Base-by-base conservation (phyloP, 2,888 invertebrate species). In the Muschampia plurimacula region DNA sequence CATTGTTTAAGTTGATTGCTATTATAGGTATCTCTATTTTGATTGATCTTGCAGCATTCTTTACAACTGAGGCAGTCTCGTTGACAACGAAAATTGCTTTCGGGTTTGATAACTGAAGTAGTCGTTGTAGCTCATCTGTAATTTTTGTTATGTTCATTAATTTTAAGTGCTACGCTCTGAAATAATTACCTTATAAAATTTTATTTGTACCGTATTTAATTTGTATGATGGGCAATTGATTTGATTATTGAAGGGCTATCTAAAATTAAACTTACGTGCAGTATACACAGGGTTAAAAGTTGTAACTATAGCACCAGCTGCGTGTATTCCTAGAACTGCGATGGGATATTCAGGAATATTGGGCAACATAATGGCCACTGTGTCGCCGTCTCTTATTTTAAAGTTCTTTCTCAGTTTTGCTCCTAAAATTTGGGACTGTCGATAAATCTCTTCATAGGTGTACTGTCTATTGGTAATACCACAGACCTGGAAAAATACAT, bases 231-330 rank as follows among this genome's bases (percentile, higher is more conserved):
- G 5, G 12, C 46, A 46, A 49, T 49, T n/a, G 6, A 52, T 15
- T 6, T 52, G 1, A 52, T 52, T n/a, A 49, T 22, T 10, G 22
- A 15, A 15, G 10, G 32, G 32, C 2, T 12, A 59, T 8, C 12
- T 5, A 32, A 64, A 73, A 72, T n/a, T 44, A 22, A 52, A 80
- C 83, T 83, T 79, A 94, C 94, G 88, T 74, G 89, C 80, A 9
- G 96, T 97, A 79, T 96, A 97, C 65, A 94, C 80, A 0, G 96
- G 96, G 90, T 96, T 97, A 1, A 96, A 89, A 0, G 96, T 95
- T 1, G 96, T 96, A 6, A 95, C 93, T 13, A 95, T 78, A 2
- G 96, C 84, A 0, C 96, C 96, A 39, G 96, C 96, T 79, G 96
- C 95, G 36, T 96, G 79, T 22, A 95, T 88, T 0, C 96, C 97